Evolutionary conservation across 1,140 invertebrate species (phyloP).

Genomic region (Platyura marginata): DNA sequence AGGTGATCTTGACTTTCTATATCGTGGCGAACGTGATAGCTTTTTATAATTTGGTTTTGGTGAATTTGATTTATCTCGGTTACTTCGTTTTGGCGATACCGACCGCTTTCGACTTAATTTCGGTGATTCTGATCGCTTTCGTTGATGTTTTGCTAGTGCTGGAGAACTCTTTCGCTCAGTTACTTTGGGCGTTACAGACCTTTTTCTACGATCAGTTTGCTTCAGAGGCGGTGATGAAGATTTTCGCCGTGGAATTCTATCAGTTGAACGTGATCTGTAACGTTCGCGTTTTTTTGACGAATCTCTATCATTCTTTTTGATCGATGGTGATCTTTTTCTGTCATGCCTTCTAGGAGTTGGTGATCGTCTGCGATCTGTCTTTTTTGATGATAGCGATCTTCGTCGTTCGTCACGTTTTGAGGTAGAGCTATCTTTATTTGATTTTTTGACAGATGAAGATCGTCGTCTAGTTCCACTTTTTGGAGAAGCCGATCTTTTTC

Average conservation of each 20-base stretch:
- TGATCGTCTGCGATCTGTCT: not conserved
- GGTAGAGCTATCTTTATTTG: too few species aligned
- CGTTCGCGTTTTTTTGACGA: not conserved
- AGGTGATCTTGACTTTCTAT: not conserved
- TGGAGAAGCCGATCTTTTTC: not conserved
- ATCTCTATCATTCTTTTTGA: not conserved
- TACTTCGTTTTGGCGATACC: not conserved
- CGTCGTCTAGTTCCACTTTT: not conserved
- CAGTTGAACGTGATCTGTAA: not conserved
- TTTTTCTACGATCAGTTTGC: not conserved
- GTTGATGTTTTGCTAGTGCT: not conserved
- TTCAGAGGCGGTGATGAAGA: not conserved
- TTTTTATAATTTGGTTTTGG: too few species aligned
- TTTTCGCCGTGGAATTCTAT: not conserved
- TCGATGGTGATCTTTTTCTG: not conserved
- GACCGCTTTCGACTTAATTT: not conserved
- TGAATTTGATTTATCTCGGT: not conserved
- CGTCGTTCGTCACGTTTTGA: not conserved
- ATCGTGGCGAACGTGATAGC: not conserved
- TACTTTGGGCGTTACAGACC: not conserved
- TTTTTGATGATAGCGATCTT: not conserved
- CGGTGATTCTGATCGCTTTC: not conserved
- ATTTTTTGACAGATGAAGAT: not conserved
- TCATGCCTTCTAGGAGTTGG: not conserved
- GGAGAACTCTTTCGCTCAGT: not conserved